These are phyloP conservation scores for Burhinus bistriatus DNA, from an alignment of 2,113 vertebrate species.

Conservation along the genomic window DNA sequence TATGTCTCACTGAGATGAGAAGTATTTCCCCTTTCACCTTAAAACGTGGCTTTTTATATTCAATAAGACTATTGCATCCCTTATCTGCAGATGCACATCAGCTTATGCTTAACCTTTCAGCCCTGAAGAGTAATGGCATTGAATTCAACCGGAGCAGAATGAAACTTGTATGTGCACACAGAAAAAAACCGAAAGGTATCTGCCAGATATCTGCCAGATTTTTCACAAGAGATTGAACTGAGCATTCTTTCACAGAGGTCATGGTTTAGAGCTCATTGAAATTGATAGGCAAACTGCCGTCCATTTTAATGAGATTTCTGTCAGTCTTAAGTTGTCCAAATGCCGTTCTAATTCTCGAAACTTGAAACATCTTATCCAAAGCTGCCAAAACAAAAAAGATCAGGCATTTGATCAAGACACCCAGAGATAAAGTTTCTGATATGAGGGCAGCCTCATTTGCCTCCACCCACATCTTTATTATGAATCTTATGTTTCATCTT, in stretches of 20 bases:
- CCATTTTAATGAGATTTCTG: not conserved
- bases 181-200: not conserved
- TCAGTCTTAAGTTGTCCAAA: not conserved
- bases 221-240: not conserved
- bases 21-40: not conserved
- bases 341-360: not conserved
- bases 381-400: conserved; percentile 28
- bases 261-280: not conserved
- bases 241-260: not conserved
- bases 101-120: not conserved
- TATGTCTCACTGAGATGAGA: not conserved
- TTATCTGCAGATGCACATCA: not conserved
- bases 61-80: not conserved
- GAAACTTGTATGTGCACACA: rapidly evolving
- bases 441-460: not conserved
- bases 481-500: not conserved
- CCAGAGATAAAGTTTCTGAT: not conserved
- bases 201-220: not conserved
- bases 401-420: not conserved
- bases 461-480: not conserved
- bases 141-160: not conserved
- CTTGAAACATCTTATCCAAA: not conserved
- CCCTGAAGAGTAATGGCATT: not conserved
- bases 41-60: not conserved
- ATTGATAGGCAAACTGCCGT: not conserved